Base-by-base conservation (phyloP, 1,140 invertebrate genomes). In the Araneus ventricosus region DNA sequence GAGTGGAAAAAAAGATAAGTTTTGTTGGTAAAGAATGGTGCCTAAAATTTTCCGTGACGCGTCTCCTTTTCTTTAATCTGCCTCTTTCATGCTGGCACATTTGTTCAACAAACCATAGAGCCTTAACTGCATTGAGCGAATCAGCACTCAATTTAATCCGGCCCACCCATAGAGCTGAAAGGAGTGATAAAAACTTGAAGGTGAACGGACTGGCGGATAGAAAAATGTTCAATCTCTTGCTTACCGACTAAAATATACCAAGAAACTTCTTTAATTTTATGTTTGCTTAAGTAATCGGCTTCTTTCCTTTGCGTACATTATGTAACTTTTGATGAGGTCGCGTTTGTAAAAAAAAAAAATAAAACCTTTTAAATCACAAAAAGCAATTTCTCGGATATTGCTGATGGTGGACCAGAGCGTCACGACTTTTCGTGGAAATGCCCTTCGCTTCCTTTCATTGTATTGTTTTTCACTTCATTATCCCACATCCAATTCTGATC, bases 401-500 rank as follows among this genome's bases (percentile, higher is more conserved):
- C 17, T 17, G 17, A 75, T 75, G 67, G 30, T 75, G 1, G 30
- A 75, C 27, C 27, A 75, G 14, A 34, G 10, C 6, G 67, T 75
- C 67, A 75, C 67, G 67, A 75, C 4, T 75, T 37, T 75, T 30
- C 67, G 10, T 75, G 67, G 27, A 34, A 75, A 20, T 4, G 3
- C 30, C 30, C 34, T 34, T 1, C 4, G 7, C 20, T 75, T 20
- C 67, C 20, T 75, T 75, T 75, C 14, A 30, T 75, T 34, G 30
- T 30, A 75, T 75, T 75, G 67, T 75, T 75, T 75, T 75, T 75
- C 67, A 75, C 30, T 75, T 75, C 67, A 34, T 75, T 75, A 37
- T 75, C 1, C 30, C 27, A 20, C 67, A 75, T 75, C 67, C 67
- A 75, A 30, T 75, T 20, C 14, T 2, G 17, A 10, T 34, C 27